These are phyloP conservation scores for Phymorhynchus buccinoides DNA, from an alignment of 1,140 invertebrate species.

Conservation along the genomic window DNA sequence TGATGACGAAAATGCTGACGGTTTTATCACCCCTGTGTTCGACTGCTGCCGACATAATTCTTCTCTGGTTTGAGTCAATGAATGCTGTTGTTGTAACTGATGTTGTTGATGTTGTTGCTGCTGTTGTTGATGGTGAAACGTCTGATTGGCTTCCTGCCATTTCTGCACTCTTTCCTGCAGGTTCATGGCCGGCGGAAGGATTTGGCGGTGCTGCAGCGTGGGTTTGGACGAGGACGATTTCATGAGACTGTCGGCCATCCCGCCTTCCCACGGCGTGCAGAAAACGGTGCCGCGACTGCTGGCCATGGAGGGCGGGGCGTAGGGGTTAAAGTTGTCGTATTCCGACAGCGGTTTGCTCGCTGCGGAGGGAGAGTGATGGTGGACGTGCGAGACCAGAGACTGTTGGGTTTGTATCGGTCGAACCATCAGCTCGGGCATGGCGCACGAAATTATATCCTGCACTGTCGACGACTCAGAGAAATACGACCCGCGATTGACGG, in stretches of 20 bases:
- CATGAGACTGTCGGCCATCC: conserved; percentile 83
- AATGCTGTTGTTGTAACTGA: background rate
- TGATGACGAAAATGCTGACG: background rate
- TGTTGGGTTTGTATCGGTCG: conserved; percentile 54
- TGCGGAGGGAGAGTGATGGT: too few species aligned
- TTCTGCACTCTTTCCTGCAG: conserved; percentile 59
- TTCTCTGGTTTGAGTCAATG: background rate
- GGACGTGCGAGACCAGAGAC: conserved; percentile 51
- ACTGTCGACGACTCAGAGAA: conserved; percentile 71
- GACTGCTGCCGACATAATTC: background rate
- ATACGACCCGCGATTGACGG: conserved; percentile 46
- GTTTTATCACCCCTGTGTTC: background rate
- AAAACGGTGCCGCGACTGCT: conserved; percentile 82
- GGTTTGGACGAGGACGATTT: conserved; percentile 26
- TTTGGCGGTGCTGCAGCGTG: too few species aligned
- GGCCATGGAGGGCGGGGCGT: conserved; percentile 55
- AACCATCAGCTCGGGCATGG: conserved; percentile 71
- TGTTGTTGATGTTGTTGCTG: conserved; percentile 12
- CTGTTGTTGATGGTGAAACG: conserved; percentile 34
- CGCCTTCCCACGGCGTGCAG: conserved; percentile 88
- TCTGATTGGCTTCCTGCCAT: conserved; percentile 61
- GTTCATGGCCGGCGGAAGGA: conserved; percentile 61
- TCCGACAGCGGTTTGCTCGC: conserved; percentile 80
- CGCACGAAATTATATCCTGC: conserved; percentile 73
- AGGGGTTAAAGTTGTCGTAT: conserved; percentile 77